Base-by-base conservation (phyloP, 2,113 vertebrate genomes). In the Sturnira hondurensis region DNA sequence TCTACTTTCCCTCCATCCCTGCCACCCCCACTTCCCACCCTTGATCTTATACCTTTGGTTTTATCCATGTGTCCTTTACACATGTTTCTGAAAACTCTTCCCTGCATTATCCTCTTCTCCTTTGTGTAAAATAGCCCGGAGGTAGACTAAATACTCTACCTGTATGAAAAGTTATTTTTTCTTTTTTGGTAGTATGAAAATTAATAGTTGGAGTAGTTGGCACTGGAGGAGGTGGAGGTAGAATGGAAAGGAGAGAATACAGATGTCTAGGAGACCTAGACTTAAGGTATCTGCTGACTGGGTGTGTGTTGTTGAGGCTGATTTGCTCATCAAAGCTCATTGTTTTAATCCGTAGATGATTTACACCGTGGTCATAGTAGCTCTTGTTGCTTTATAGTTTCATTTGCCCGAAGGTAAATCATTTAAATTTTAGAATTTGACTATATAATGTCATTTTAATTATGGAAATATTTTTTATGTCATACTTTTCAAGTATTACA, bases 401-500 rank as follows among this genome's bases (percentile, higher is more conserved):
- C 45, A 93, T 89, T 74, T 92, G 28, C 17, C 50, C 65, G 78
- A 68, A 91, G 65, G n/a, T 54, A 78, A 93, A 63, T 88, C 4
- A 93, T 96, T 96, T 91, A 94, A 90, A 68, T 90, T 6, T 86
- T 76, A 83, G 50, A n/a, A 36, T 84, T 81, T 96, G 26, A 58
- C 8, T n/a, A 45, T 96, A 47, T 58, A 84, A 31, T 92, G 4
- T 33, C 7, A 9, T 82, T 91, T 95, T 78, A 93, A 38, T 76
- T 95, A 65, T 86, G 31, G 15, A 58, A 81, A 10, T 84, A 45
- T 65, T 89, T 95, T 84, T 84, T 10, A 52, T 93, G 47, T 31
- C n/a, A 65, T 96, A 4, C 3, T 71, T 92, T 91, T 82, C 67
- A 87, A 15, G 11, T 88, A 83, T 15, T 43, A 93, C 15, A 31